Conservation (phyloP, 2,113 vertebrate genomes). For the Peromyscus californicus region DNA sequence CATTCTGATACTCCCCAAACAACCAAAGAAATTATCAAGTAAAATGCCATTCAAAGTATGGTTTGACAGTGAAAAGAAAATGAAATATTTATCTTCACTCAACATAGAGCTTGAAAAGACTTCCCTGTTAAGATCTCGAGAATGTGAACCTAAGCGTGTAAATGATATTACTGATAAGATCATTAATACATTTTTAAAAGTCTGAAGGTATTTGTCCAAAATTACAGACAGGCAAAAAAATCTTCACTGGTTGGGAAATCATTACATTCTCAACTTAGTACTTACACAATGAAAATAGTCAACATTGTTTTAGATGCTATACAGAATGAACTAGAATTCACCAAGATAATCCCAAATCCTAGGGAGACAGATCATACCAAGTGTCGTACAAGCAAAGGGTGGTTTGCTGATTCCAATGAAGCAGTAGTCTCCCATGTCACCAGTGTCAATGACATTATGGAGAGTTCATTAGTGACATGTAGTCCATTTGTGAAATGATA, state of each 20-base stretch:
- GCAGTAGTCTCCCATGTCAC: constrained; percentile 8
- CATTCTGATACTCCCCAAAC: not conserved
- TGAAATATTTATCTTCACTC: constrained; percentile 73
- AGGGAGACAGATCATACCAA: not conserved
- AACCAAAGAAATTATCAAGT: constrained; percentile 12
- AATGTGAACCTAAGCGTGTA: not conserved
- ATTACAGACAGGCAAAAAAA: constrained; percentile 18
- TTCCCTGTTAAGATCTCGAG: not conserved
- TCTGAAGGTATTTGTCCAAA: constrained; percentile 73
- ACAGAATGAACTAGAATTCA: constrained; percentile 70
- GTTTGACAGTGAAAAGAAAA: constrained; percentile 80
- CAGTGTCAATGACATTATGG: constrained; percentile 45
- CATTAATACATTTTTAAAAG: constrained; percentile 67
- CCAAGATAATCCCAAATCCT: not conserved
- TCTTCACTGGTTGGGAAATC: constrained; percentile 9
- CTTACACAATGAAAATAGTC: constrained; percentile 77
- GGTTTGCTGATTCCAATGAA: not conserved
- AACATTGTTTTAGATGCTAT: constrained; percentile 77
- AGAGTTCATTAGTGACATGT: constrained; percentile 70
- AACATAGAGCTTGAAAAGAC: not conserved
- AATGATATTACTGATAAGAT: constrained; percentile 64
- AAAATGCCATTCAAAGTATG: constrained; percentile 60
- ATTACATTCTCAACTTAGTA: constrained; percentile 71
- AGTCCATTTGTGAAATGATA: constrained; percentile 77
- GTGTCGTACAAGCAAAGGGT: not conserved